These are phyloP conservation scores for Allolobophora icterica DNA, from an alignment of 2,888 invertebrate species.

Conservation along the genomic window DNA sequence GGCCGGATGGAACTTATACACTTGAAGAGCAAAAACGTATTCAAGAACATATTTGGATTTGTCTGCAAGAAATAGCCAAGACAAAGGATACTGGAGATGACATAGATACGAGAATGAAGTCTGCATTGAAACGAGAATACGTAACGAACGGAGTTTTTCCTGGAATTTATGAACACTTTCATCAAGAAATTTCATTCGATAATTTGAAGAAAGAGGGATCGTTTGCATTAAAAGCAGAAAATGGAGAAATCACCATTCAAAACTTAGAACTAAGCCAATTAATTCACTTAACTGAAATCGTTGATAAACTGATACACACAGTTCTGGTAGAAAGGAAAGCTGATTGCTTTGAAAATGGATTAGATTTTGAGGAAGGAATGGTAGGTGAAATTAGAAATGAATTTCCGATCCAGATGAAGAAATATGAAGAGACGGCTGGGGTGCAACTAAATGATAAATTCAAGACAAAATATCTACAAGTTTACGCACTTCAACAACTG, in stretches of 20 bases:
- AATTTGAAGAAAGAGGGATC: neutral
- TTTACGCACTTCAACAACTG: neutral
- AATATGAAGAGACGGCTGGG: neutral
- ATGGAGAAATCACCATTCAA: neutral
- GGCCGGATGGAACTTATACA: neutral
- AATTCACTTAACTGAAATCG: neutral
- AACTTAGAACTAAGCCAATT: too few species aligned
- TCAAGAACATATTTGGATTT: neutral
- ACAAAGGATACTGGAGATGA: neutral
- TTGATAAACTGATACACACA: neutral
- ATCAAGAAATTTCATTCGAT: neutral
- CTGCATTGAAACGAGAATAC: neutral
- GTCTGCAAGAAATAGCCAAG: neutral
- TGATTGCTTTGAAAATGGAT: neutral
- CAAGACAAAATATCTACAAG: neutral
- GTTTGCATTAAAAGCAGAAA: neutral
- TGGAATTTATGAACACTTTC: neutral
- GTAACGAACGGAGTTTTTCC: neutral
- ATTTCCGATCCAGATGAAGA: neutral
- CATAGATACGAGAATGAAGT: neutral
- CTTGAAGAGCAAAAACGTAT: neutral
- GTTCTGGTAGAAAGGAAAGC: neutral
- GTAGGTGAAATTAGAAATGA: neutral
- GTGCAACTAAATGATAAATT: neutral
- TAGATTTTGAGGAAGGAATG: conserved; percentile 5